These are phyloP conservation scores for Empis stercorea DNA, from an alignment of 2,888 invertebrate genomes.

Conservation along the genomic window DNA sequence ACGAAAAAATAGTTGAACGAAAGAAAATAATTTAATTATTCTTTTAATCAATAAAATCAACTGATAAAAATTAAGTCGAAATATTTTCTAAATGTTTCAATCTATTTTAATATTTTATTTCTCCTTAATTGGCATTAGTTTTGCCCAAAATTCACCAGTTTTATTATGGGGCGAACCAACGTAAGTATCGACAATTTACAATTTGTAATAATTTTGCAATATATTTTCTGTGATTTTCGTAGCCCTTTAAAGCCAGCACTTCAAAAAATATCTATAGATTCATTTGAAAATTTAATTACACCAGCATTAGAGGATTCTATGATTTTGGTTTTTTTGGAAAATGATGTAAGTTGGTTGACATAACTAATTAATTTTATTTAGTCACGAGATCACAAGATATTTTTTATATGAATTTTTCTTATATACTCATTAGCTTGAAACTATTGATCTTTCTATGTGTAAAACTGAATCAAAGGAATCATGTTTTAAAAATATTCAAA, in stretches of 20 bases:
- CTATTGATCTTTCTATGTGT: conserved; percentile 37
- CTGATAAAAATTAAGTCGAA: too few relatives aligned
- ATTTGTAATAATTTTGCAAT: neutral
- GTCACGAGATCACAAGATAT: neutral
- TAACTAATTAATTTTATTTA: conserved; percentile 7
- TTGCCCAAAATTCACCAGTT: conserved; percentile 39
- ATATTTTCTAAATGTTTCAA: too few relatives aligned
- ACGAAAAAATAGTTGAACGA: too few relatives aligned
- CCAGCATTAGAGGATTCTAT: conserved; percentile 25
- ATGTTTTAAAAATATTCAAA: conserved; percentile 34
- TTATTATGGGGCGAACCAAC: conserved; percentile 42
- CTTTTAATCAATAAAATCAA: too few relatives aligned
- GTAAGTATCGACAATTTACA: conserved; percentile 18
- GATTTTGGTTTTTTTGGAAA: conserved; percentile 40
- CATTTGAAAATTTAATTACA: conserved; percentile 21
- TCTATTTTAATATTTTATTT: too few relatives aligned
- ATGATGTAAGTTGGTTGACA: conserved; percentile 33
- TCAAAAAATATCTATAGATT: conserved; percentile 20
- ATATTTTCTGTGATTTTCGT: neutral
- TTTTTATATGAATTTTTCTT: conserved; percentile 1
- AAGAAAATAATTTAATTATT: too few relatives aligned
- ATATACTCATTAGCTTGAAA: conserved; percentile 29
- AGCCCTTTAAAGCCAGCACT: conserved; percentile 24
- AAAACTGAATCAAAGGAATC: conserved; percentile 27
- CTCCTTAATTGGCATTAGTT: too few relatives aligned